These are phyloP conservation scores for Tinea trinotella DNA, from an alignment of 2,888 invertebrate species.

Conservation along the genomic window DNA sequence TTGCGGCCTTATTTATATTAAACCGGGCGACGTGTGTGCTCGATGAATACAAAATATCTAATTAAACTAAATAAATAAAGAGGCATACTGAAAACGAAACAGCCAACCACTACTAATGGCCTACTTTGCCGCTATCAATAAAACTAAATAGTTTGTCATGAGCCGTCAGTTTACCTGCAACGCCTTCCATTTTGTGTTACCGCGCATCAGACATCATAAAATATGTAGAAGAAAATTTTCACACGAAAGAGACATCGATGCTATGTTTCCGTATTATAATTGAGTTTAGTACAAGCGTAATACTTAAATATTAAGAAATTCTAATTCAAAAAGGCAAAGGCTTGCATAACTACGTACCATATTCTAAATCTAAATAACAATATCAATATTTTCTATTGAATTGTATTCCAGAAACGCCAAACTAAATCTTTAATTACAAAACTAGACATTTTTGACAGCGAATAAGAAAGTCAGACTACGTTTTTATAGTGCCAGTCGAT, in stretches of 20 bases:
- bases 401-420: neutral
- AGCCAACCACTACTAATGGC: neutral
- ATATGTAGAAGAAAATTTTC: slow-evolving; percentile 34
- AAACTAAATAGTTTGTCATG: neutral
- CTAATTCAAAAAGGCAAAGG: neutral
- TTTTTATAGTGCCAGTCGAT: slow-evolving; percentile 34
- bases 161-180: slow-evolving; percentile 7
- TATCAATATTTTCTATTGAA: neutral
- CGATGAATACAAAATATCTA: neutral
- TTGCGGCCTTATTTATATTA: slow-evolving; percentile 7
- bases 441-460: slow-evolving; percentile 28
- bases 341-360: neutral
- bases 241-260: slow-evolving; percentile 48
- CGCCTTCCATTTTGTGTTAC: neutral
- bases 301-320: neutral
- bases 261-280: slow-evolving; percentile 41
- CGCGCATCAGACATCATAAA: slow-evolving; percentile 2
- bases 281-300: neutral
- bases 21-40: neutral
- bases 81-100: neutral
- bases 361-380: neutral
- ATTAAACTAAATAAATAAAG: neutral
- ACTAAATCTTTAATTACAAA: slow-evolving; percentile 12
- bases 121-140: neutral
- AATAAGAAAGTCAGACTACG: slow-evolving; percentile 33